Evolutionary conservation across 2,888 invertebrate genomes (phyloP).

Genomic region (Hirtodrosophila alboralis): DNA sequence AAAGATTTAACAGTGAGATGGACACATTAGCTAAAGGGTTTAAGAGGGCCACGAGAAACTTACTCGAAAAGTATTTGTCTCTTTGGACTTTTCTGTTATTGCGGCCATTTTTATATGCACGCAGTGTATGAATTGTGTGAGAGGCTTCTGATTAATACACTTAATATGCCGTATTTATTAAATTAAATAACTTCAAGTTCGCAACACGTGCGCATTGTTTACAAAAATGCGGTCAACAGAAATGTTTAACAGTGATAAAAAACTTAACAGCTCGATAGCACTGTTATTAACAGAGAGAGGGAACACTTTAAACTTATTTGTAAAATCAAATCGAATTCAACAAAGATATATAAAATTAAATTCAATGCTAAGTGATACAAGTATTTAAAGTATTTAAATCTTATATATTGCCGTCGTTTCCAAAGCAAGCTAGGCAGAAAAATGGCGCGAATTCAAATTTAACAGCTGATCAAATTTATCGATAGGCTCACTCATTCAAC

Average conservation of each 20-base stretch:
- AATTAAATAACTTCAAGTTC: neutral
- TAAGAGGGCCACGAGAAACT: slow-evolving; percentile 34
- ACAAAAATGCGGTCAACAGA: slow-evolving; percentile 31
- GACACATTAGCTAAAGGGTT: neutral
- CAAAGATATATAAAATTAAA: too few relatives aligned
- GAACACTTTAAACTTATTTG: too few relatives aligned
- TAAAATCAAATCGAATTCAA: too few relatives aligned
- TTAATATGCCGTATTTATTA: neutral
- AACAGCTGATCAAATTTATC: neutral
- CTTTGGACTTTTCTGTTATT: slow-evolving; percentile 87
- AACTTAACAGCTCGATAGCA: too few relatives aligned
- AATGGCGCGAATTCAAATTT: too few relatives aligned
- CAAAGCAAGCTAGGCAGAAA: too few relatives aligned
- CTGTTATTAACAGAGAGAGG: too few relatives aligned
- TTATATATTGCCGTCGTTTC: too few relatives aligned
- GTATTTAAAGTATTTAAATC: too few relatives aligned
- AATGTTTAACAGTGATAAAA: too few relatives aligned
- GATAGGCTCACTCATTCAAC: neutral
- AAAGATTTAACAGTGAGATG: slow-evolving; percentile 72
- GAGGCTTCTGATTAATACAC: neutral
- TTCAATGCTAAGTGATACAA: too few relatives aligned
- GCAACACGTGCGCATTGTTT: slow-evolving; percentile 30
- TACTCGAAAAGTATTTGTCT: slow-evolving; percentile 91
- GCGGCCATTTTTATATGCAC: slow-evolving; percentile 46
- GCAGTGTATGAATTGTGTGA: neutral